Percentiles rank a stretch among this genome's conserved stretches.
Evolutionary conservation across 2,113 vertebrate species (phyloP).

Genomic region (Tamias sibiricus): DNA sequence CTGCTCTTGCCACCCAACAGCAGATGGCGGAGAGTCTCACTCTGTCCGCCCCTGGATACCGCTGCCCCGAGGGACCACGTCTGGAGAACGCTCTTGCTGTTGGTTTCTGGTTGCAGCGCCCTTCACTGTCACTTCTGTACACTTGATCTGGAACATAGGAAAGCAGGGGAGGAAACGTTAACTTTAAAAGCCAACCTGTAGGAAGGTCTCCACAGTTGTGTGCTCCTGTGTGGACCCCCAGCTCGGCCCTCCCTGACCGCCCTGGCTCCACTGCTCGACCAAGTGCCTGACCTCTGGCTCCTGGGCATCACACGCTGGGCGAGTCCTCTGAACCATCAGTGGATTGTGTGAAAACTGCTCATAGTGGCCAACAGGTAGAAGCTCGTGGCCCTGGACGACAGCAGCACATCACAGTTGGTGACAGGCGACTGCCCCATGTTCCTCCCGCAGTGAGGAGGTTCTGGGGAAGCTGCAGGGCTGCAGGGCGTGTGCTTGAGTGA

Average conservation of each 20-base stretch:
- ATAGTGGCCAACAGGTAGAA: not conserved
- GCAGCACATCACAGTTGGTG: not conserved
- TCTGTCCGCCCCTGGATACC: not conserved
- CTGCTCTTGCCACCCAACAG: not conserved
- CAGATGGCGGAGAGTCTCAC: too few relatives aligned
- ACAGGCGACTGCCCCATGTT: not conserved
- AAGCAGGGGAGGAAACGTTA: not conserved
- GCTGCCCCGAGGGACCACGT: constrained; percentile 16
- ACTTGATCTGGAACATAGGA: not conserved
- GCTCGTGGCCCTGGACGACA: not conserved
- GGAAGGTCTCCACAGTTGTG: not conserved
- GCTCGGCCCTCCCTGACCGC: not conserved
- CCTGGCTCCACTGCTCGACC: constrained; percentile 90
- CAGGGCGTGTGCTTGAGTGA: not conserved
- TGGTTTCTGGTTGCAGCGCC: constrained; percentile 42
- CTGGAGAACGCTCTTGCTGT: constrained; percentile 31
- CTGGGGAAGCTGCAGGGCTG: not conserved
- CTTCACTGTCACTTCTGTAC: constrained; percentile 37
- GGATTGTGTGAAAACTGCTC: not conserved
- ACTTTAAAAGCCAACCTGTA: not conserved
- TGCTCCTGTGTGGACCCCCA: constrained; percentile 78
- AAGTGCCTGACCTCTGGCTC: constrained; percentile 97
- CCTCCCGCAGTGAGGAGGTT: constrained; percentile 50
- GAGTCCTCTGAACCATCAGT: not conserved
- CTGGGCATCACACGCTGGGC: not conserved